Evolutionary conservation across 37 sponge, comb jelly and placozoan genomes (phyloP).

Genomic region (Haliclona indistincta): DNA sequence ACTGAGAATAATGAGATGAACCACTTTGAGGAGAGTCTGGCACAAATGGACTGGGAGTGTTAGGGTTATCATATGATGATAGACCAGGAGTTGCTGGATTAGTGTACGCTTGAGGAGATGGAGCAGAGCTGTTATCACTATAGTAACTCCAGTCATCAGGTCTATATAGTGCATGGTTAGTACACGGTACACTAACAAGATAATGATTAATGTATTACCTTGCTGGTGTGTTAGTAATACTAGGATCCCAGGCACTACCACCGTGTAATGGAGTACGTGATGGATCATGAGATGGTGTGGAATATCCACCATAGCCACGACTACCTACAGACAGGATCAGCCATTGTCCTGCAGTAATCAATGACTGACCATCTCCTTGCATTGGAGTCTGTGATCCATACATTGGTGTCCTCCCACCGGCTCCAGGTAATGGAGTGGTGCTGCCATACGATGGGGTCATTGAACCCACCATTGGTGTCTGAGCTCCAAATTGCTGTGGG

Average conservation of each 20-base stretch:
- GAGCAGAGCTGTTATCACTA: neutral
- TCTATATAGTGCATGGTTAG: too few relatives aligned
- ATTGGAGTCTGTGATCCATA: slow-evolving; percentile 92
- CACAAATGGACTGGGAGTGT: slow-evolving; percentile 55
- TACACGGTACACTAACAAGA: neutral
- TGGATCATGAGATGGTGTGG: slow-evolving; percentile 95
- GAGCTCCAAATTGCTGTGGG: slow-evolving; percentile 74
- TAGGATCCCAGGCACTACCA: slow-evolving; percentile 98
- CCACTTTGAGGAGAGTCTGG: slow-evolving; percentile 62
- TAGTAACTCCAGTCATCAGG: slow-evolving; percentile 50
- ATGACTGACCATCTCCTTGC: slow-evolving; percentile 58
- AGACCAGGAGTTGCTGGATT: slow-evolving; percentile 78
- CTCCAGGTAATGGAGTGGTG: slow-evolving; percentile 83
- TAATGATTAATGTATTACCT: slow-evolving; percentile 14
- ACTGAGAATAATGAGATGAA: neutral
- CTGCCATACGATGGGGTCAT: slow-evolving; percentile 82
- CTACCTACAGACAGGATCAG: slow-evolving; percentile 46
- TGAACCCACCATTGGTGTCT: slow-evolving; percentile 91
- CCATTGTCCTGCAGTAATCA: neutral
- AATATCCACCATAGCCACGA: slow-evolving; percentile 86
- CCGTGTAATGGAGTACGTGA: slow-evolving; percentile 83
- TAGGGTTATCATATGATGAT: slow-evolving; percentile 63
- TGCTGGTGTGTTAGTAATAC: slow-evolving; percentile 69
- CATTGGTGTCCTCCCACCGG: slow-evolving; percentile 85
- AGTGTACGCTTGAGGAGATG: slow-evolving; percentile 36